phyloP scores from a whole-genome alignment of 2,888 invertebrate genomes.

The Macroteleia sp. region DNA sequence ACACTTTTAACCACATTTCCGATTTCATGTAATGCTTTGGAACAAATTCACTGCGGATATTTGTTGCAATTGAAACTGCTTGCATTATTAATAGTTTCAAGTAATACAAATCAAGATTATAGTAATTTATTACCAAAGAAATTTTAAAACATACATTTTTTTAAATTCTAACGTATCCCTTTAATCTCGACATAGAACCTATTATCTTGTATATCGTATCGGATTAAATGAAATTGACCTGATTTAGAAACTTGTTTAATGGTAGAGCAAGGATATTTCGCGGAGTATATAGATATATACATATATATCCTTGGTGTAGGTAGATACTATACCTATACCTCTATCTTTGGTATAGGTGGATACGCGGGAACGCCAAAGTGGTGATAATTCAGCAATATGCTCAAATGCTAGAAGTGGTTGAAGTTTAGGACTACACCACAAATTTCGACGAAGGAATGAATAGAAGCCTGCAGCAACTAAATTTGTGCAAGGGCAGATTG shows the following conservation, averaged over 20 bases:
- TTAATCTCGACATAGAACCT: slow-evolving; percentile 51
- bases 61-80: slow-evolving; percentile 17
- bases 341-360: no score
- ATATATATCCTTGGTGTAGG: no score
- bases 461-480: slow-evolving; percentile 26
- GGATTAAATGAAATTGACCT: slow-evolving; percentile 51
- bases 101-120: slow-evolving; percentile 31
- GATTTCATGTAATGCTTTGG: not conserved
- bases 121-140: slow-evolving; percentile 27
- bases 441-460: slow-evolving; percentile 38
- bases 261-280: slow-evolving; percentile 28
- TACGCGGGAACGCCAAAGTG: slow-evolving; percentile 69
- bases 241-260: slow-evolving; percentile 52
- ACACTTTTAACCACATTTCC: slow-evolving; percentile 19
- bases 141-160: slow-evolving; percentile 40
- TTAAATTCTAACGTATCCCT: slow-evolving; percentile 21
- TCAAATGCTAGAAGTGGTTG: slow-evolving; percentile 39
- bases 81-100: slow-evolving; percentile 23
- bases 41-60: slow-evolving; percentile 6
- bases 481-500: slow-evolving; percentile 35
- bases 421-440: slow-evolving; percentile 48
- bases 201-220: slow-evolving; percentile 42
- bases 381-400: slow-evolving; percentile 52
- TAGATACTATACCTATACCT: no score
- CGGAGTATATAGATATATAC: slow-evolving; percentile 22